Percentiles rank a stretch among this genome's conserved stretches.
Conservation (phyloP, 2,797 vertebrate genomes). For the Monodelphis domestica region DNA sequence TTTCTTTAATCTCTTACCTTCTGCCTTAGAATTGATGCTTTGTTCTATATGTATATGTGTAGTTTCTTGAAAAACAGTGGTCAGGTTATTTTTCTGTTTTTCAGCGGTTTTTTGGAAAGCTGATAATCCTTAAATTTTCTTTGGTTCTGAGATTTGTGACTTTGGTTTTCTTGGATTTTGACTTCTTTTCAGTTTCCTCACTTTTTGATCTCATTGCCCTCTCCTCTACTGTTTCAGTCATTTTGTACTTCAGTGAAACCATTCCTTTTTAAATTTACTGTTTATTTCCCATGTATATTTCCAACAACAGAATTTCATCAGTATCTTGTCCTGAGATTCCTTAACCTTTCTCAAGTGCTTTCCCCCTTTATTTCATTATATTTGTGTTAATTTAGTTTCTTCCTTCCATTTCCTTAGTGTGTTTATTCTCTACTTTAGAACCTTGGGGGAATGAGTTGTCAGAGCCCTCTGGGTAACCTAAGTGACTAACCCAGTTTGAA, state of each 20-base stretch:
- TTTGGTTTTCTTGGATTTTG: too few relatives aligned
- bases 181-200: not conserved
- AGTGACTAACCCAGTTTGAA: not conserved
- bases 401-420: not conserved
- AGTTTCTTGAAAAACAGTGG: too few relatives aligned
- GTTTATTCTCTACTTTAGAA: not conserved
- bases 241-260: not conserved
- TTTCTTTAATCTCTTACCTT: too few relatives aligned
- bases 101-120: too few relatives aligned
- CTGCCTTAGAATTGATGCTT: too few relatives aligned
- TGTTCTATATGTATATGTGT: too few relatives aligned
- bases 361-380: not conserved
- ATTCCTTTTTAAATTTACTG: not conserved
- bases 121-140: too few relatives aligned
- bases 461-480: not conserved
- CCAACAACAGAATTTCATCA: not conserved
- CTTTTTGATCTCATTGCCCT: not conserved
- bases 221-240: not conserved
- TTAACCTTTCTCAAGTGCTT: not conserved
- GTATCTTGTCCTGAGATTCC: not conserved
- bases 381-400: not conserved
- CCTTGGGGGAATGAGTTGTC: not conserved
- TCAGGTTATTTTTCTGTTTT: too few relatives aligned
- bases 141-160: too few relatives aligned
- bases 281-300: not conserved